Evolutionary conservation across 2,888 invertebrate genomes (phyloP).

Genomic region (Holacanthella duospinosa): DNA sequence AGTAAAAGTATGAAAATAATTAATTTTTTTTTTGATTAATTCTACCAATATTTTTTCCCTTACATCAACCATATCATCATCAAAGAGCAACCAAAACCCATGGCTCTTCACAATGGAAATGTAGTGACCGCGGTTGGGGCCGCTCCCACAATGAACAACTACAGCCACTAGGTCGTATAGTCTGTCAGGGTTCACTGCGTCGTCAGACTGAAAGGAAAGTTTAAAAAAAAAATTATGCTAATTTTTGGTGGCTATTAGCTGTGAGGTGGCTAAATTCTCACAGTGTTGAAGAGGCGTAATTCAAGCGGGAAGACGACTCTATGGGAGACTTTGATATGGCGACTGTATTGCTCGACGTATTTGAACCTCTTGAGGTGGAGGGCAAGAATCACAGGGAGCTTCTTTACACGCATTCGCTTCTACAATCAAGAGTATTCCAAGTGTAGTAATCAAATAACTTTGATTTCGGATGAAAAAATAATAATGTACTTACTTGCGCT

Average conservation of each 20-base stretch:
- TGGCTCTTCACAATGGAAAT: slow-evolving; percentile 99
- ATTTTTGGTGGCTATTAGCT: background rate
- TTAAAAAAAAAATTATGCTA: background rate
- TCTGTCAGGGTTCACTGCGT: slow-evolving; percentile 94
- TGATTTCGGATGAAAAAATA: slow-evolving; percentile 5
- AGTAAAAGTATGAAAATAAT: background rate
- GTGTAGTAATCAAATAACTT: too few species aligned
- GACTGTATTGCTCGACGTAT: slow-evolving; percentile 95
- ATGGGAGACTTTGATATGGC: slow-evolving; percentile 98
- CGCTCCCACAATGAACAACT: slow-evolving; percentile 98
- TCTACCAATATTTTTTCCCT: too few species aligned
- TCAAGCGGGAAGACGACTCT: slow-evolving; percentile 98
- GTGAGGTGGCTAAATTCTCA: slow-evolving; percentile 43
- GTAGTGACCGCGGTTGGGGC: slow-evolving; percentile 98
- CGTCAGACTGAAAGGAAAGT: slow-evolving; percentile 66
- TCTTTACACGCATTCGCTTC: slow-evolving; percentile 96
- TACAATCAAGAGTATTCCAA: slow-evolving; percentile 40
- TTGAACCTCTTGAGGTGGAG: slow-evolving; percentile 94
- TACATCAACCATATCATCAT: slow-evolving; percentile 99
- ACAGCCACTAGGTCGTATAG: slow-evolving; percentile 98
- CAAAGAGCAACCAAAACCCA: slow-evolving; percentile 97
- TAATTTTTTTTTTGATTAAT: too few species aligned
- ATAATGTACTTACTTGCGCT: slow-evolving; percentile 58
- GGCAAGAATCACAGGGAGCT: slow-evolving; percentile 92
- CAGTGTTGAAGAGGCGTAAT: slow-evolving; percentile 91